Percentiles rank a stretch among this genome's conserved stretches.
Conservation (phyloP, 2,888 invertebrate genomes). For the Metellina segmentata region DNA sequence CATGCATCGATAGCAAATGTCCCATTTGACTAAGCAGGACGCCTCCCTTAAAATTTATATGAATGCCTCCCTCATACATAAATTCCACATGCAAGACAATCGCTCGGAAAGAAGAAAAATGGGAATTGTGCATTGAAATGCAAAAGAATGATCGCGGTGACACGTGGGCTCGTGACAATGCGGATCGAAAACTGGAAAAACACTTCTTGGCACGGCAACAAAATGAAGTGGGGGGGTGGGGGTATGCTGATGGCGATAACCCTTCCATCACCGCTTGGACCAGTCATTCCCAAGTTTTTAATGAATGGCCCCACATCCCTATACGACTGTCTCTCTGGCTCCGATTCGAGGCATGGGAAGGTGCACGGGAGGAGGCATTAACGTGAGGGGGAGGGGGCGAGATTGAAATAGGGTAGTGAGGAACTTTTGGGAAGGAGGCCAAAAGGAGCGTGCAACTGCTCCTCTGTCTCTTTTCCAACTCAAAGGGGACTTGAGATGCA, state of each 20-base stretch:
- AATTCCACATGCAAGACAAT: background rate
- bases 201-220: slow-evolving; percentile 6
- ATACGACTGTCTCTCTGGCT: background rate
- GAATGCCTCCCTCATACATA: too few relatives aligned
- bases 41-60: too few relatives aligned
- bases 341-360: background rate
- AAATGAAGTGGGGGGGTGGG: slow-evolving; percentile 18
- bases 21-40: too few relatives aligned
- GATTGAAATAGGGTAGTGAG: slow-evolving; percentile 64
- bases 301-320: slow-evolving; percentile 16
- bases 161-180: slow-evolving; percentile 2
- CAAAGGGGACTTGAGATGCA: slow-evolving; percentile 68
- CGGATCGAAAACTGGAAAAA: slow-evolving; percentile 12
- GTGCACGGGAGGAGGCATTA: background rate
- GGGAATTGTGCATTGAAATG: background rate
- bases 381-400: slow-evolving; percentile 2
- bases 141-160: background rate
- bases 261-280: background rate
- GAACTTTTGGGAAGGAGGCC: background rate
- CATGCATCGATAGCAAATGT: too few relatives aligned
- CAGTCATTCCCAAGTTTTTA: slow-evolving; percentile 35
- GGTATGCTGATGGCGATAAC: slow-evolving; percentile 15
- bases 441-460: too few relatives aligned
- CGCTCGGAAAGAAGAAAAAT: background rate
- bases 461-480: slow-evolving; percentile 36